These are phyloP conservation scores for Leptoclinus maculatus DNA, from an alignment of 2,797 vertebrate species.

Conservation along the genomic window DNA sequence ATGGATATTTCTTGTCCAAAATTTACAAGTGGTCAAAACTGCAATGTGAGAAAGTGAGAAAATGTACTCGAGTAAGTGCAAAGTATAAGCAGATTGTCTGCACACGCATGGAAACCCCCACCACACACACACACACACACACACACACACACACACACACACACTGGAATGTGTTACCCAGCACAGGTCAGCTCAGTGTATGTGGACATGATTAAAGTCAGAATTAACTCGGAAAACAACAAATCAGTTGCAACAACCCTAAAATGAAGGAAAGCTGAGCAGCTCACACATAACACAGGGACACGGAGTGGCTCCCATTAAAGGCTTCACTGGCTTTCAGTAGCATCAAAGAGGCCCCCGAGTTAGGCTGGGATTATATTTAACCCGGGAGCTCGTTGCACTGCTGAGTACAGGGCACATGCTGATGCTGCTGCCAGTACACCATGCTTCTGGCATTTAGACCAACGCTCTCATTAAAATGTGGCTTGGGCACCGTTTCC, in stretches of 20 bases:
- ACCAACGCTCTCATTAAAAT: conserved; percentile 72
- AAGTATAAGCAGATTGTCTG: conserved; percentile 49
- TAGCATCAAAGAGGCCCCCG: conserved; percentile 81
- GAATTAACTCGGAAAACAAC: conserved; percentile 69
- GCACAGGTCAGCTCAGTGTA: conserved; percentile 45
- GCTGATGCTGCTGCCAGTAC: conserved; percentile 59
- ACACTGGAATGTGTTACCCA: conserved; percentile 2
- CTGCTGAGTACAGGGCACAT: conserved; percentile 64
- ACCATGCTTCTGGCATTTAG: conserved; percentile 67
- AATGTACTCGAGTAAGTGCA: conserved; percentile 52
- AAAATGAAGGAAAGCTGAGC: conserved; percentile 53
- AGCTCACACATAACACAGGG: conserved; percentile 63
- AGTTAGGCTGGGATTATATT: conserved; percentile 83
- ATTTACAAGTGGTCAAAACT: conserved; percentile 62
- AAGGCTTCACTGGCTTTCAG: conserved; percentile 82
- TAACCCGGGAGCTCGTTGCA: conserved; percentile 75
- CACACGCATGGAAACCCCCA: background rate
- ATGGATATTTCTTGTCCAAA: conserved; percentile 47
- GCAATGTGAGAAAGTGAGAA: conserved; percentile 66
- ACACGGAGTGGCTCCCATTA: conserved; percentile 80
- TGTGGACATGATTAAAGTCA: conserved; percentile 66
- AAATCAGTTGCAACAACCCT: conserved; percentile 70
- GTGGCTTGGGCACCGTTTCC: conserved; percentile 62
- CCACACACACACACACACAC: conserved; percentile 5
- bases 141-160: conserved; percentile 10